phyloP scores from a whole-genome alignment of 2,888 invertebrate species.

The Ditylenchus weischeri region DNA sequence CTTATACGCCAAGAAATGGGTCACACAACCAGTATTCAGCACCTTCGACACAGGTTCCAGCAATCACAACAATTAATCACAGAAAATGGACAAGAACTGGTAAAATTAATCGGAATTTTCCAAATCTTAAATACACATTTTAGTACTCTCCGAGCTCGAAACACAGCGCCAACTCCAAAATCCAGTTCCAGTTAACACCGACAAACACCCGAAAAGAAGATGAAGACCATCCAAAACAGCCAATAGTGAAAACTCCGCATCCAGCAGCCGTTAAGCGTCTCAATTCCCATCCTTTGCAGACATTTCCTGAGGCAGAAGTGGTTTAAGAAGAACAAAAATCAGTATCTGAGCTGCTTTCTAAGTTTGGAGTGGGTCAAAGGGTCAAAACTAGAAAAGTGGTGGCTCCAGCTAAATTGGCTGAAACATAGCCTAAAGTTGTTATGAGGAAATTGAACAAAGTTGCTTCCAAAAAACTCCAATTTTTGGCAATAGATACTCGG shows the following conservation, averaged over 20 bases:
- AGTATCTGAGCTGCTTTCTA: constrained; percentile 5
- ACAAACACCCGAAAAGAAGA: background rate
- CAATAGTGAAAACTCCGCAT: constrained; percentile 8
- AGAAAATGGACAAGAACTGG: constrained; percentile 1
- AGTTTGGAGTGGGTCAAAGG: background rate
- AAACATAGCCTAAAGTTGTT: background rate
- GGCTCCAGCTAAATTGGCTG: background rate
- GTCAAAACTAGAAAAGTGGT: background rate
- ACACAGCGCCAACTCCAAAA: background rate
- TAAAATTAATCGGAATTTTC: background rate
- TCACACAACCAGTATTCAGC: constrained; percentile 3
- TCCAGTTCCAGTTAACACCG: constrained; percentile 1
- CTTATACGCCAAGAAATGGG: constrained; percentile 14
- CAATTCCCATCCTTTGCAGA: background rate
- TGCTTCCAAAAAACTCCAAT: background rate
- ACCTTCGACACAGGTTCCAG: background rate
- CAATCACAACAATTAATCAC: background rate
- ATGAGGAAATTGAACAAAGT: background rate
- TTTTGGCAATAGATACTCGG: background rate
- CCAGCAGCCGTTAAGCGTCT: background rate
- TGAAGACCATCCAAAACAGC: background rate
- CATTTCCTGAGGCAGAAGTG: constrained; percentile 1
- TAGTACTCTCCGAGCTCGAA: too few relatives aligned
- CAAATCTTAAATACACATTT: background rate
- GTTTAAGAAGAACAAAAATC: constrained; percentile 4